A percentile compares a stretch with the other conserved stretches of the same genome.
Evolutionary conservation across 2,113 vertebrate species (phyloP).

Genomic region (Ctenodactylus gundi): DNA sequence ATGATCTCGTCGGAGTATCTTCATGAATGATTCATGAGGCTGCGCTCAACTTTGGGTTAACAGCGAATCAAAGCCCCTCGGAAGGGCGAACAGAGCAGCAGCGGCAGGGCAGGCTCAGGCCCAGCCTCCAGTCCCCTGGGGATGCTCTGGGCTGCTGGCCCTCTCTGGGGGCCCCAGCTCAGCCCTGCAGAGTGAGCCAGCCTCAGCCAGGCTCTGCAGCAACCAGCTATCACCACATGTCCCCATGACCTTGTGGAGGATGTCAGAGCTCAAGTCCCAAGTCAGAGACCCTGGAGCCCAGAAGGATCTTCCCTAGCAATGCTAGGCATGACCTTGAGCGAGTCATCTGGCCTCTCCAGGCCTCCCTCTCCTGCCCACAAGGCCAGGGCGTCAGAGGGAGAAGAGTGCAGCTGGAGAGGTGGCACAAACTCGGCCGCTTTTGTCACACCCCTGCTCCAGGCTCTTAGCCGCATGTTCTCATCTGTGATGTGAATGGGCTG

Average conservation of each 20-base stretch:
- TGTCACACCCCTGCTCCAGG: too few relatives aligned
- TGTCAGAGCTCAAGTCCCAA: not conserved
- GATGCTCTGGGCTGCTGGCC: not conserved
- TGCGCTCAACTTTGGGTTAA: constrained; percentile 50
- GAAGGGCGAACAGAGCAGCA: not conserved
- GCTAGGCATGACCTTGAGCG: not conserved
- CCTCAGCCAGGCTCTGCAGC: not conserved
- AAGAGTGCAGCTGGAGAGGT: not conserved
- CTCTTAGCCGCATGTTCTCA: not conserved
- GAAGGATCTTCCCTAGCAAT: rapidly evolving
- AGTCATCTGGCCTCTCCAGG: not conserved
- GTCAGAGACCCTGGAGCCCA: not conserved
- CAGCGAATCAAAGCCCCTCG: constrained; percentile 58
- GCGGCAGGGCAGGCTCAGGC: not conserved
- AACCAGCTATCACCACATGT: rapidly evolving
- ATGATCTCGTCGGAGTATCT: constrained; percentile 65
- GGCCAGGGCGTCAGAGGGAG: not conserved
- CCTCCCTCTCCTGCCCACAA: not conserved
- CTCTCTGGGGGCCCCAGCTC: not conserved
- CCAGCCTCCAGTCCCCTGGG: not conserved
- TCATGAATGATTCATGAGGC: constrained; percentile 71
- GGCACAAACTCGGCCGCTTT: rapidly evolving
- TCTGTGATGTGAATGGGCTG: not conserved
- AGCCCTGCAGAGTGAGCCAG: not conserved
- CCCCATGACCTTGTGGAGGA: not conserved